Evolutionary conservation across 2,888 invertebrate species (phyloP).

Genomic region (Patella ulyssiponensis): DNA sequence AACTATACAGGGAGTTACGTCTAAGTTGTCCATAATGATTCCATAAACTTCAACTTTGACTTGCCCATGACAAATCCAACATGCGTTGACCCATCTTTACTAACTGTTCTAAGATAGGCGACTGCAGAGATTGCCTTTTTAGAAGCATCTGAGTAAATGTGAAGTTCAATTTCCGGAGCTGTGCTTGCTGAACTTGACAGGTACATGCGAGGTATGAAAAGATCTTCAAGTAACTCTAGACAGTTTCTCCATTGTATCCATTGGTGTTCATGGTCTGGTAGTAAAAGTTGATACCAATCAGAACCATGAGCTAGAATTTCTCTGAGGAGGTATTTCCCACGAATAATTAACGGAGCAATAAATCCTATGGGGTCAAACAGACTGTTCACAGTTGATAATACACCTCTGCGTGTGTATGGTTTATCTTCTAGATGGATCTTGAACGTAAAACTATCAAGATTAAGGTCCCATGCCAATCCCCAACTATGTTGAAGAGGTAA

Average conservation of each 20-base stretch:
- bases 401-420: constrained; percentile 16
- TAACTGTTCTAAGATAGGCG: constrained; percentile 14
- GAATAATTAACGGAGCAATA: no score
- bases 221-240: background rate
- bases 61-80: constrained; percentile 27
- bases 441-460: constrained; percentile 23
- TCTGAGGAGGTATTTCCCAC: no score
- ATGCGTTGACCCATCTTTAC: no score
- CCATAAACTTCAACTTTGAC: constrained; percentile 19
- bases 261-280: no score
- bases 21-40: background rate
- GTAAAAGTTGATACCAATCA: no score
- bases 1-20: no score
- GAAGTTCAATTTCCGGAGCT: constrained; percentile 10
- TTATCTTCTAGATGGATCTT: constrained; percentile 4
- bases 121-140: constrained; percentile 31
- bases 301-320: no score
- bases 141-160: constrained; percentile 34
- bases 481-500: constrained; percentile 25
- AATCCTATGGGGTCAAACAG: constrained; percentile 23
- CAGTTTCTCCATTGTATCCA: constrained; percentile 20
- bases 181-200: background rate
- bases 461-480: constrained; percentile 22
- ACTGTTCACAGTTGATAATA: constrained; percentile 22
- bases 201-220: constrained; percentile 20